Evolutionary conservation across 2,113 vertebrate genomes (phyloP), one percentile per base, ranked within the genome.

Genomic region (Burhinus bistriatus): DNA sequence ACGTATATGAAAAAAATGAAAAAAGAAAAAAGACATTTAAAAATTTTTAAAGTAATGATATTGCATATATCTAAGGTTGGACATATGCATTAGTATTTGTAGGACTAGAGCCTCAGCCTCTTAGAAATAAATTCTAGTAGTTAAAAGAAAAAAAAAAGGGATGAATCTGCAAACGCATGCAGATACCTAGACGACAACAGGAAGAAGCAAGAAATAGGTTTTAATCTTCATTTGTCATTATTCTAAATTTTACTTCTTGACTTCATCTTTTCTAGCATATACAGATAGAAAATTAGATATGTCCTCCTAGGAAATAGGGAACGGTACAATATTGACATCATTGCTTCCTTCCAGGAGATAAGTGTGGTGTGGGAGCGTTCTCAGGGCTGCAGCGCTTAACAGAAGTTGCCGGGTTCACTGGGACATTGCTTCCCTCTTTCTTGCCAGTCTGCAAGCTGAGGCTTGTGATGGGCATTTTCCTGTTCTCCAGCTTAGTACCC

Each of bases 271-370:
- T 64, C 38, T 64, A 82, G 42, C 32, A 82, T 34, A 47, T 17
- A 5, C 32, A 65, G 32, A 55, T 4, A 73, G 25, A 77, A 76
- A 76, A 90, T 61, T 16, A 40, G 29, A 68, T 51, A 23, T 5
- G 78, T 3, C 0, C 23, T 83, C n/a, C 27, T 30, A n/a, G 6
- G 9, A 84, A 89, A 91, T 26, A 17, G 3, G 40, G 42, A 91
- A 66, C 0, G 0, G 7, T 78, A 9, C 42, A 18, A 7, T 42
- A 36, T 9, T 71, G 72, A n/a, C 13, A 38, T 12, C 6, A 25
- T 44, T 85, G 19, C 40, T 80, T 52, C 44, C 61, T 76, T 69
- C 20, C 36, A 83, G 40, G 44, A 59, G 44, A 11, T n/a, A 62
- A 75, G 18, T 1, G 8, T 3, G 32, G 15, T 11, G 26, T 29